These are phyloP conservation scores for Anniella stebbinsi DNA, from an alignment of 2,797 vertebrate genomes.

Conservation along the genomic window DNA sequence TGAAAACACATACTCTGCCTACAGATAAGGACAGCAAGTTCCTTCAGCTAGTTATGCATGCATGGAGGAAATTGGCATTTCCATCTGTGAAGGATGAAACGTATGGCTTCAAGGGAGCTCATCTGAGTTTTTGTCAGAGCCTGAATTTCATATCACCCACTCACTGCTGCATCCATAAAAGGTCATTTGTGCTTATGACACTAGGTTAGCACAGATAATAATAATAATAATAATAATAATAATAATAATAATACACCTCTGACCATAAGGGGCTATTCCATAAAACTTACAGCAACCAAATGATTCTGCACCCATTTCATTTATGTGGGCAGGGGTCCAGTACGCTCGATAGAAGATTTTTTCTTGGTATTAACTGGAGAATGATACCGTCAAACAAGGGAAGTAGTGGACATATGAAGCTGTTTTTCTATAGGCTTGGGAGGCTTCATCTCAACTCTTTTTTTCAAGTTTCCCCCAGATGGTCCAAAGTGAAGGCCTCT, in stretches of 20 bases:
- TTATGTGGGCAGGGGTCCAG: not conserved
- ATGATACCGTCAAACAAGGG: not conserved
- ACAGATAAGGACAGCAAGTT: not conserved
- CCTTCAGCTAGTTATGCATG: not conserved
- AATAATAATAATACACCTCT: not conserved
- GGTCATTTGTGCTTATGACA: not conserved
- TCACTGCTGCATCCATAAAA: not conserved
- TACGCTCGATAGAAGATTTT: not conserved
- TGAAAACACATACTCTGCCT: not conserved
- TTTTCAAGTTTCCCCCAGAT: not conserved
- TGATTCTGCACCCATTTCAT: not conserved
- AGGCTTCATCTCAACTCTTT: not conserved
- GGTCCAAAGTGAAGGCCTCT: not conserved
- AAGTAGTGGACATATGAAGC: not conserved
- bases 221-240: no score
- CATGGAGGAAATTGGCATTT: not conserved
- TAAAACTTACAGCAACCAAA: not conserved
- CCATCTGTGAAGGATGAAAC: not conserved
- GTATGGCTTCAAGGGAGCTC: not conserved
- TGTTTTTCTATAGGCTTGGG: not conserved
- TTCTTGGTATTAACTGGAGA: not conserved
- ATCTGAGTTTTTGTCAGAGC: not conserved
- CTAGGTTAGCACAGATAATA: not conserved
- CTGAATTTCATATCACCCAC: not conserved
- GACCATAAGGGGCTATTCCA: not conserved